These are phyloP conservation scores for Troides helena DNA, from an alignment of 2,888 invertebrate genomes.

Conservation along the genomic window DNA sequence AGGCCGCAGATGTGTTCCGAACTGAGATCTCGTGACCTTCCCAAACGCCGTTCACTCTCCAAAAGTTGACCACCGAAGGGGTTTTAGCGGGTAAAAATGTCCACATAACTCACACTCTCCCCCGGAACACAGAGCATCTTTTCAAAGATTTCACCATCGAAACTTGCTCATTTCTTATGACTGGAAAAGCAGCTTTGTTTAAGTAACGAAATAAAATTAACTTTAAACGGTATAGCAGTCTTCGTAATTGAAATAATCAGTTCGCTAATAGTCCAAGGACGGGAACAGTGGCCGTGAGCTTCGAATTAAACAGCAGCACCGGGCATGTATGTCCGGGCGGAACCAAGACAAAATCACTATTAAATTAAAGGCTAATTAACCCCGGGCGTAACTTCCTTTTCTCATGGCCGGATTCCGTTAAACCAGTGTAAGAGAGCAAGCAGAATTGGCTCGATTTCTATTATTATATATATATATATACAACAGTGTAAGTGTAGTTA, in stretches of 20 bases:
- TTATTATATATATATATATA: no score
- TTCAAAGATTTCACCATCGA: no score
- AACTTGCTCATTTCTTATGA: no score
- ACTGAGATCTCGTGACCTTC: no score
- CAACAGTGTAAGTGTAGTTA: no score
- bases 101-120: no score
- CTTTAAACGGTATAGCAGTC: background rate
- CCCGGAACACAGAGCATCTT: no score
- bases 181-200: background rate
- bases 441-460: no score
- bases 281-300: slow-evolving; percentile 4
- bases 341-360: slow-evolving; percentile 59
- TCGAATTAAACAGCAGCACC: slow-evolving; percentile 14
- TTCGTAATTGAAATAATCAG: slow-evolving; percentile 14
- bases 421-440: background rate
- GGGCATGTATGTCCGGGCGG: slow-evolving; percentile 6
- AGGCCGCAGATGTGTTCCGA: no score
- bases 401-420: background rate
- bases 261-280: slow-evolving; percentile 15
- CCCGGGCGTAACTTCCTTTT: slow-evolving; percentile 54
- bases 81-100: no score
- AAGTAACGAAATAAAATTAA: background rate
- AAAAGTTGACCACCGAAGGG: no score
- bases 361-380: slow-evolving; percentile 73
- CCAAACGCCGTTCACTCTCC: no score